Base-by-base conservation (phyloP, 2,888 invertebrate genomes). In the Drosophila barbarae region DNA sequence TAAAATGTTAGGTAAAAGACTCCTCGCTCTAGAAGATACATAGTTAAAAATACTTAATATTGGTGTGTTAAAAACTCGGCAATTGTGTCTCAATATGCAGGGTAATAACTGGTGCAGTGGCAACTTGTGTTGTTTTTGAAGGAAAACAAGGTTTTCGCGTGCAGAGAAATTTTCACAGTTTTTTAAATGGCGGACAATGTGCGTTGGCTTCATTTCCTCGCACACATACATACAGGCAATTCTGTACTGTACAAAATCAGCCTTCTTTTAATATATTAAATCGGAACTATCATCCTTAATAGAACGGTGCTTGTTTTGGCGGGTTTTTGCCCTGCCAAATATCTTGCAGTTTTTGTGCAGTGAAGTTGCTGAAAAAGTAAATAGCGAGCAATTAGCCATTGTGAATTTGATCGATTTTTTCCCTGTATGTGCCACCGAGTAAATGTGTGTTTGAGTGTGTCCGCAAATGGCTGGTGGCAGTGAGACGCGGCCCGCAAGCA, bases 121-220 rank as follows among this genome's bases (percentile, higher is more conserved):
- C 71, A 52, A 46, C 39, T 52, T 54, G 55, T 58, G 56, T 57
- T 46, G 50, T 53, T 58, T 56, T 55, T 71, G 55, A 67, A 51
- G 21, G 26, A 54, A 23, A 10, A 39, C 52, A 5, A 18, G 49
- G 42, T 18, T 52, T 52, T 51, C 46, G 6, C 26, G 57, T 61
- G 61, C 60, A 36, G 47, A 32, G 39, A 75, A 72, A 70, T 78
- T 82, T 81, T 81, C 71, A 70, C 71, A 35, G 56, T 59, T 71
- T 78, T 77, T 74, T 84, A 84, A 82, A 82, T 82, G 82, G 82
- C 82, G 82, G 82, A 80, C 82, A 83, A 82, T 84, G 82, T 82
- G 82, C 83, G 84, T 82, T 82, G 82, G 82, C 80, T 82, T 82
- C 64, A 74, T 65, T 58, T 66, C 51, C 54, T 53, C 70, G 65